Evolutionary conservation across 1,140 invertebrate species (phyloP).

Genomic region (Hypsibius dujardini): DNA sequence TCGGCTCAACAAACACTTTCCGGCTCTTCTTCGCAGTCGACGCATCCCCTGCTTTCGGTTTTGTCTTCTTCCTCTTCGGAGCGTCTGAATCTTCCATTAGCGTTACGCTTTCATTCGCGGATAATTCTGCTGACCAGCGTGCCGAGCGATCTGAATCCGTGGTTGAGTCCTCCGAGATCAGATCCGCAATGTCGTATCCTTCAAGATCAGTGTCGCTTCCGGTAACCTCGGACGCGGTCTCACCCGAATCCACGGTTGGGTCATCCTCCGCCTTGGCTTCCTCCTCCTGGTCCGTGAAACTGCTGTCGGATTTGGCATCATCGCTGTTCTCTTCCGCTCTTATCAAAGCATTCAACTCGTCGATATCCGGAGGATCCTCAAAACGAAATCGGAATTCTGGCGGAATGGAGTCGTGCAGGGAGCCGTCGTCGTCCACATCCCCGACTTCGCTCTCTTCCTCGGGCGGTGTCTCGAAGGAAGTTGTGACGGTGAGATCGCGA

Average conservation of each 20-base stretch:
- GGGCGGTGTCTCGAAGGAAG: background rate
- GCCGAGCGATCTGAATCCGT: background rate
- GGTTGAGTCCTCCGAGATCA: background rate
- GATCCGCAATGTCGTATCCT: background rate
- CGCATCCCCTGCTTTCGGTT: background rate
- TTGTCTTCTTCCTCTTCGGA: background rate
- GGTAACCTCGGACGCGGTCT: background rate
- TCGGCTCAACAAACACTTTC: background rate
- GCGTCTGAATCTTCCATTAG: background rate
- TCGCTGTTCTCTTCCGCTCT: conserved; percentile 6
- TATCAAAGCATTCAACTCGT: background rate
- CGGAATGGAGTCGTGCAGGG: background rate
- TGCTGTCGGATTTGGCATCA: background rate
- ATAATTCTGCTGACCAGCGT: background rate
- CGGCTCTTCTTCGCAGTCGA: background rate
- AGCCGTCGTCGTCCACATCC: background rate
- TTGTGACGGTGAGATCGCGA: too few relatives aligned
- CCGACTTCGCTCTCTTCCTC: background rate
- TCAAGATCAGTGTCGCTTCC: background rate
- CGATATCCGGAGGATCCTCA: background rate
- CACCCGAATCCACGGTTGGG: background rate
- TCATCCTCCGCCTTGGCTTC: background rate
- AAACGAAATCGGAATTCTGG: background rate
- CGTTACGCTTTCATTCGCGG: background rate
- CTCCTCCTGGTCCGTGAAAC: background rate